These are phyloP conservation scores for Fukomys damarensis DNA, from an alignment of 2,113 vertebrate genomes.

Conservation along the genomic window DNA sequence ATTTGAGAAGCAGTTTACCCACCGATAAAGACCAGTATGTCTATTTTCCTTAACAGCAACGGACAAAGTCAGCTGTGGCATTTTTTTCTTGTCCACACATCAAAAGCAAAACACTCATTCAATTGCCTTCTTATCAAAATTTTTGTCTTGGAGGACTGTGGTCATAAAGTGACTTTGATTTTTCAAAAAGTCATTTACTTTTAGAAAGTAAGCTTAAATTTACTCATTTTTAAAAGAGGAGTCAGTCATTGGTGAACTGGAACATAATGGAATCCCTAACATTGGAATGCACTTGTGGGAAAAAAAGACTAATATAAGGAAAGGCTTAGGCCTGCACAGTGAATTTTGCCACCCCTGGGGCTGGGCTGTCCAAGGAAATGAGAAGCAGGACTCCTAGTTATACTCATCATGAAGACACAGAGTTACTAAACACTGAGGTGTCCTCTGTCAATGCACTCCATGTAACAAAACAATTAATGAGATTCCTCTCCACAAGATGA, in stretches of 20 bases:
- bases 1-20: slow-evolving; percentile 54
- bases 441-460: not conserved
- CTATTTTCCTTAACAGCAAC: not conserved
- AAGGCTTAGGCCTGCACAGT: slow-evolving; percentile 74
- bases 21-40: slow-evolving; percentile 48
- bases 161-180: slow-evolving; percentile 74
- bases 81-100: slow-evolving; percentile 23
- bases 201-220: slow-evolving; percentile 79
- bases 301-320: slow-evolving; percentile 53
- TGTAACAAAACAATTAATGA: not conserved
- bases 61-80: not conserved
- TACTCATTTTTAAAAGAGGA: slow-evolving; percentile 78
- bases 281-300: slow-evolving; percentile 74
- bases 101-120: slow-evolving; percentile 65
- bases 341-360: slow-evolving; percentile 87
- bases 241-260: slow-evolving; percentile 84
- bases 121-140: slow-evolving; percentile 72
- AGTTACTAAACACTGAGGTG: not conserved
- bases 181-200: slow-evolving; percentile 30
- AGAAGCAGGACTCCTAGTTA: slow-evolving; percentile 76
- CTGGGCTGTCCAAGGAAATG: slow-evolving; percentile 65
- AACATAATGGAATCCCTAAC: slow-evolving; percentile 77
- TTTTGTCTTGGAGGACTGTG: slow-evolving; percentile 63
- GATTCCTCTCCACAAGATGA: slow-evolving; percentile 30
- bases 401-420: slow-evolving; percentile 82